Evolutionary conservation across 30 jellyfish, hydroid and myxozoan species (phyloP).

Genomic region (Aurelia sp.): DNA sequence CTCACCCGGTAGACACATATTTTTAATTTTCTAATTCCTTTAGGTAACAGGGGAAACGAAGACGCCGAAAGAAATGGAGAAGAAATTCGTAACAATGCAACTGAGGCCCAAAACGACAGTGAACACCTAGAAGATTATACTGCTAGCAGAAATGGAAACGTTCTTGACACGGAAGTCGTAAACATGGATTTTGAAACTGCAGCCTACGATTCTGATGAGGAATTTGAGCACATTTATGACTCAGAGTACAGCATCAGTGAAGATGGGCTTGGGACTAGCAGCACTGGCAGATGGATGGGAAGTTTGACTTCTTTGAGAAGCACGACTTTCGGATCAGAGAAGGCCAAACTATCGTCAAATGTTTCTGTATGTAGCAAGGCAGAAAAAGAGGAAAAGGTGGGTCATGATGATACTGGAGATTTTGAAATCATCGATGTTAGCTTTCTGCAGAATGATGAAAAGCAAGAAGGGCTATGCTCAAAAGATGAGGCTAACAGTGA

Average conservation of each 20-base stretch:
- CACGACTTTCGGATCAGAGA: too few species aligned
- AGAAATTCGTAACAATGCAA: too few species aligned
- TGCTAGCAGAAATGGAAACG: conserved; percentile 21
- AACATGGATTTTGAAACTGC: conserved; percentile 13
- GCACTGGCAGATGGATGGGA: not conserved
- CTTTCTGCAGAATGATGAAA: too few species aligned
- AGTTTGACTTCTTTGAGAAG: conserved; percentile 27
- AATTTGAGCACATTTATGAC: conserved; percentile 24
- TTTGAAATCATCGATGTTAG: too few species aligned
- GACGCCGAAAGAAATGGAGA: not conserved
- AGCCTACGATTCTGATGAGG: conserved; percentile 31
- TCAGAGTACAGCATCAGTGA: conserved; percentile 30
- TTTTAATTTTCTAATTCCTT: not conserved
- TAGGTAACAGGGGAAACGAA: conserved; percentile 20
- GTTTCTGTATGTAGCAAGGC: too few species aligned
- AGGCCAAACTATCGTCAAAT: too few species aligned
- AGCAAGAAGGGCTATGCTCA: too few species aligned
- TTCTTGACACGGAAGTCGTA: not conserved
- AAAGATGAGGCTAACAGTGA: too few species aligned
- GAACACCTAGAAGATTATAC: conserved; percentile 19
- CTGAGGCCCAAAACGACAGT: not conserved
- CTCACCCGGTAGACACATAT: too few species aligned
- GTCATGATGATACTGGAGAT: too few species aligned
- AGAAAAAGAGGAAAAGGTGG: too few species aligned
- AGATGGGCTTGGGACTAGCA: not conserved